These are phyloP conservation scores for Eutrigla gurnardus DNA, from an alignment of 2,797 vertebrate species.

Conservation along the genomic window DNA sequence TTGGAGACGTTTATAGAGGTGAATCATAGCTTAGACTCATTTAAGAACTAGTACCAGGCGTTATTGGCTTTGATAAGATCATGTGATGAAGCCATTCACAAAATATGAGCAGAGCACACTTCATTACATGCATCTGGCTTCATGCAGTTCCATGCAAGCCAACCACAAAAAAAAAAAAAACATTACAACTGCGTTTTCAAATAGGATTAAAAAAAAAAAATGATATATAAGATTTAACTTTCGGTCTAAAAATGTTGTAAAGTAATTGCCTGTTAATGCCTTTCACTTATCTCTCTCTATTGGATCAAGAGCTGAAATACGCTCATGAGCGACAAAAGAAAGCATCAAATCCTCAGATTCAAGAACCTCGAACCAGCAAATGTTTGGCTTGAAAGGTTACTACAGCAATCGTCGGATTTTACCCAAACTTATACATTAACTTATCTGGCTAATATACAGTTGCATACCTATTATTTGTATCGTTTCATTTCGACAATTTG, in stretches of 20 bases:
- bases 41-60: slow-evolving; percentile 18
- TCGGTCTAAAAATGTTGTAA: no score
- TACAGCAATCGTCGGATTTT: background rate
- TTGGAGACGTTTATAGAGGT: slow-evolving; percentile 13
- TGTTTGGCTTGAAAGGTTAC: background rate
- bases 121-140: background rate
- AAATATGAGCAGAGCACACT: background rate
- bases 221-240: no score
- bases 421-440: background rate
- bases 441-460: background rate
- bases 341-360: background rate
- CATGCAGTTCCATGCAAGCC: background rate
- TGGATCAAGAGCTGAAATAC: no score
- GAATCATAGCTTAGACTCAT: slow-evolving; percentile 7
- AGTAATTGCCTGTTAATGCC: no score
- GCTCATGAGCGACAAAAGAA: background rate
- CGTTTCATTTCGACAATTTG: background rate
- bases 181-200: no score
- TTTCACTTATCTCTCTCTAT: no score
- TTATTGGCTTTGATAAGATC: slow-evolving; percentile 12
- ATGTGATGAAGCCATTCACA: slow-evolving; percentile 17
- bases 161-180: no score
- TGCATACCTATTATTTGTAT: background rate
- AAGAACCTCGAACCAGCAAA: background rate
- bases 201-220: background rate